Percentiles rank a stretch among this genome's conserved stretches.
Conservation (phyloP, 2,888 invertebrate genomes). For the Augiades crinisus region DNA sequence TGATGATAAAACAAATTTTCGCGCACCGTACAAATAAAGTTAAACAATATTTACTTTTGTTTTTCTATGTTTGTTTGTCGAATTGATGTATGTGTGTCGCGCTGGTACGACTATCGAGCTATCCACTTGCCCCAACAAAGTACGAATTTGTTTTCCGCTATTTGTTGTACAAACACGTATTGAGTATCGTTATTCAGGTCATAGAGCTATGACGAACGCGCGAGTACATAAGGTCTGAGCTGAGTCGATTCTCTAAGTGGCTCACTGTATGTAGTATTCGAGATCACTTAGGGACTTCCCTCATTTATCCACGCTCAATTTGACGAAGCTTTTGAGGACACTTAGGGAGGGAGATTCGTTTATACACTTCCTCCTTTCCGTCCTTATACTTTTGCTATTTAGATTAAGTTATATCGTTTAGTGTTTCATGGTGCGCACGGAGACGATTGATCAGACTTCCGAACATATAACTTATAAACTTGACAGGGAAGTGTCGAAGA, state of each 20-base stretch:
- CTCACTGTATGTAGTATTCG: slow-evolving; percentile 11
- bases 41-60: slow-evolving; percentile 7
- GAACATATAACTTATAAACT: too few relatives aligned
- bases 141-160: slow-evolving; percentile 32
- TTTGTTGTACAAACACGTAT: slow-evolving; percentile 30
- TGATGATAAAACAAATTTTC: not conserved
- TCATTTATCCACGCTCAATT: not conserved
- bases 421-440: too few relatives aligned
- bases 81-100: slow-evolving; percentile 14
- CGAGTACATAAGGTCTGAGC: slow-evolving; percentile 21
- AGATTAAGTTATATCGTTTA: too few relatives aligned
- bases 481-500: too few relatives aligned
- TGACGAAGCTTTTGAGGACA: not conserved
- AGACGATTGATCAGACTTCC: too few relatives aligned
- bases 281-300: slow-evolving; percentile 16
- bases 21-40: not conserved
- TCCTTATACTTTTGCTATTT: too few relatives aligned
- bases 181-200: slow-evolving; percentile 32
- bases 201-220: slow-evolving; percentile 21
- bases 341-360: too few relatives aligned
- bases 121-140: slow-evolving; percentile 18
- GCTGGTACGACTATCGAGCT: slow-evolving; percentile 6
- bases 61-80: slow-evolving; percentile 5
- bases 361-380: too few relatives aligned
- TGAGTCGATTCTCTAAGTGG: slow-evolving; percentile 19